These are phyloP conservation scores for Halichoeres trimaculatus DNA, from an alignment of 2,113 vertebrate species.

Conservation along the genomic window DNA sequence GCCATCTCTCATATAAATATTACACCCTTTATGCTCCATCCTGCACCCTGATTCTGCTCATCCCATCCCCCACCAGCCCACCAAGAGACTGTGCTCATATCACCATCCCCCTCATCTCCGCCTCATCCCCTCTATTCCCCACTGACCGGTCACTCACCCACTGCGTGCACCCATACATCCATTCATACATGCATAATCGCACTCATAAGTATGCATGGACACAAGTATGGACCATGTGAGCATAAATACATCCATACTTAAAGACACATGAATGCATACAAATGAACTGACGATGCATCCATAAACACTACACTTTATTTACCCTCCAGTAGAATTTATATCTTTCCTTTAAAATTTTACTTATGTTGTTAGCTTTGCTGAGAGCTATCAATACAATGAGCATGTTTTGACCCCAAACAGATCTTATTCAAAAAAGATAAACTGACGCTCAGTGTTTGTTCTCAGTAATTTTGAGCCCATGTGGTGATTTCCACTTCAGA, in stretches of 20 bases:
- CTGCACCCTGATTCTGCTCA: constrained; percentile 23
- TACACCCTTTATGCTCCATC: constrained; percentile 27
- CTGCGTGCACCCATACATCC: constrained; percentile 18
- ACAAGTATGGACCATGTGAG: background rate
- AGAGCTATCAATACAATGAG: too few species aligned
- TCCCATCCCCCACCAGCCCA: constrained; percentile 58
- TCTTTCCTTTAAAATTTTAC: too few species aligned
- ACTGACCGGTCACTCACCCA: constrained; percentile 46
- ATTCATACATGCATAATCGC: constrained; percentile 55
- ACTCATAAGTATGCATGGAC: constrained; percentile 34
- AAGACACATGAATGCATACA: constrained; percentile 1
- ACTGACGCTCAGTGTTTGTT: too few species aligned
- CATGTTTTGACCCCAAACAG: too few species aligned
- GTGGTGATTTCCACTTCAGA: too few species aligned
- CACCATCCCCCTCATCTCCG: constrained; percentile 74
- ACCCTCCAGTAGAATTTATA: background rate
- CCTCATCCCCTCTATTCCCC: constrained; percentile 52
- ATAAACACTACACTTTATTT: constrained; percentile 4
- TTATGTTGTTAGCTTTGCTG: too few species aligned
- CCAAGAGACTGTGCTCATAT: constrained; percentile 45
- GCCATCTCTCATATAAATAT: constrained; percentile 11
- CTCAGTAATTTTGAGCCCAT: too few species aligned
- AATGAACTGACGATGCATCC: background rate
- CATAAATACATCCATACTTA: background rate
- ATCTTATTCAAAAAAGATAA: too few species aligned